Evolutionary conservation across 2,113 vertebrate species (phyloP).

Genomic region (Saccopteryx bilineata): DNA sequence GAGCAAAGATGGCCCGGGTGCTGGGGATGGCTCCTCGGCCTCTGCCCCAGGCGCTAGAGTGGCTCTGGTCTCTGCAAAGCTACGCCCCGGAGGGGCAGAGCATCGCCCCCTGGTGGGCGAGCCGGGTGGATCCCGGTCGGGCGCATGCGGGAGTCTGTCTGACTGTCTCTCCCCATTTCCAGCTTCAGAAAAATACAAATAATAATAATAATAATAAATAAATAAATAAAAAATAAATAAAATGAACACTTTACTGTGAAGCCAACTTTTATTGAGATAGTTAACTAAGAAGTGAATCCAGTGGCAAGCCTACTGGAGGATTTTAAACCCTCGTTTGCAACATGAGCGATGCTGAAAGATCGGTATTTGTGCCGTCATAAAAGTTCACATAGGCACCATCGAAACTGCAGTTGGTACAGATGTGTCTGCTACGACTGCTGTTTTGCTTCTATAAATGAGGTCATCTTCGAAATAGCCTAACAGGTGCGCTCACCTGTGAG

Average conservation of each 20-base stretch:
- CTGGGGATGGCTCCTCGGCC: too few species aligned
- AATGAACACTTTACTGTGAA: not conserved
- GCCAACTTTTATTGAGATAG: conserved; percentile 8
- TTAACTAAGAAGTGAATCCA: not conserved
- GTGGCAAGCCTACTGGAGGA: not conserved
- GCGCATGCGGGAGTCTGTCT: too few species aligned
- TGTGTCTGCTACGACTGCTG: conserved; percentile 39
- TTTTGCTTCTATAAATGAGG: conserved; percentile 49
- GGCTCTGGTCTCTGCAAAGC: too few species aligned
- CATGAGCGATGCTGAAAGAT: not conserved
- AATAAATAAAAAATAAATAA: too few species aligned
- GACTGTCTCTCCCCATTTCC: too few species aligned
- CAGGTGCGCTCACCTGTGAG: conserved; percentile 41
- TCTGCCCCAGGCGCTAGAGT: too few species aligned
- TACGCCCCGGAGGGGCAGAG: too few species aligned
- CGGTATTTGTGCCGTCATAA: not conserved
- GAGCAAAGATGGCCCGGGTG: too few species aligned
- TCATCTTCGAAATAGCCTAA: not conserved
- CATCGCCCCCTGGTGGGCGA: too few species aligned
- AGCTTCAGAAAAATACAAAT: too few species aligned
- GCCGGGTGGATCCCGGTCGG: too few species aligned
- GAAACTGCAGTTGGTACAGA: not conserved
- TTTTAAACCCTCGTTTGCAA: conserved; percentile 28
- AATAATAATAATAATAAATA: too few species aligned
- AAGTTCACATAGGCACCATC: not conserved